Evolutionary conservation across 2,113 vertebrate genomes (phyloP).

Genomic region (Hipposideros armiger): DNA sequence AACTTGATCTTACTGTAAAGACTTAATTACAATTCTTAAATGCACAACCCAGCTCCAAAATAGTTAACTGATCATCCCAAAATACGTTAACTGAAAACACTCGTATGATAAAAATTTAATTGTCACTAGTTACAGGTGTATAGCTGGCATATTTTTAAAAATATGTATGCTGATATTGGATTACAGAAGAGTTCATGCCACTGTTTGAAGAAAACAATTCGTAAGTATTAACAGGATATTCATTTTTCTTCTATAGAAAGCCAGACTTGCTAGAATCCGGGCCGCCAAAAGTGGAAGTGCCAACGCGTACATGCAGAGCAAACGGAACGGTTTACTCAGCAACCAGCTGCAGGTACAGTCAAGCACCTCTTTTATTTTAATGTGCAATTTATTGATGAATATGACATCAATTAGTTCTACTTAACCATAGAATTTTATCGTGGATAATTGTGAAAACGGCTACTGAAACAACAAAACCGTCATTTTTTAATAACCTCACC

Average conservation of each 20-base stretch:
- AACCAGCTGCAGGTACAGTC: constrained; percentile 94
- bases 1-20: constrained; percentile 2
- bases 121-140: background rate
- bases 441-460: constrained; percentile 73
- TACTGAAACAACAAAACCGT: constrained; percentile 75
- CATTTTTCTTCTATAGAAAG: constrained; percentile 92
- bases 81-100: constrained; percentile 18
- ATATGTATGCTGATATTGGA: background rate
- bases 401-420: background rate
- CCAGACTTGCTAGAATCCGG: constrained; percentile 96
- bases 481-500: background rate
- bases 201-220: constrained; percentile 64
- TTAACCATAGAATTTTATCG: constrained; percentile 23
- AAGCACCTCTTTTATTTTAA: background rate
- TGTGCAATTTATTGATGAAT: background rate
- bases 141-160: background rate
- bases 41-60: background rate
- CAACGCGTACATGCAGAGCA: constrained; percentile 98
- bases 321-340: constrained; percentile 96
- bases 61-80: background rate
- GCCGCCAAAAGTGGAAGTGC: constrained; percentile 96
- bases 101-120: background rate
- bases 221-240: constrained; percentile 35
- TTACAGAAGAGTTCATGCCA: constrained; percentile 59
- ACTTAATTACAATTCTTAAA: constrained; percentile 43